Percentiles rank a stretch among this genome's conserved stretches.
Evolutionary conservation across 2,888 invertebrate species (phyloP).

Genomic region (Melitaea athalia): DNA sequence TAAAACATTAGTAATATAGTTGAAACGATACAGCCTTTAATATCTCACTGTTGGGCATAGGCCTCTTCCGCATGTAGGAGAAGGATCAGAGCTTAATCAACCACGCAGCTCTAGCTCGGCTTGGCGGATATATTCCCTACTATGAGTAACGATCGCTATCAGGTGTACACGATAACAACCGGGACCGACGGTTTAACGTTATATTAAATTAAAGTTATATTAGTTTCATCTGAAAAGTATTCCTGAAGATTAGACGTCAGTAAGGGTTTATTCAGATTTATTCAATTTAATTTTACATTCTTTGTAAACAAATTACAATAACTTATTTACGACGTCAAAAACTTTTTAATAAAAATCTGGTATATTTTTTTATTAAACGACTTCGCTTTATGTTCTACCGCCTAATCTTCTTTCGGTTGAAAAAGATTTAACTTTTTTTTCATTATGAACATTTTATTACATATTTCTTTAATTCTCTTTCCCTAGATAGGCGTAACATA

Average conservation of each 20-base stretch:
- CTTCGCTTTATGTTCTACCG: conserved; percentile 18
- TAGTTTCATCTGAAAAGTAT: conserved; percentile 1
- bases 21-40: too few relatives aligned
- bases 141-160: too few relatives aligned
- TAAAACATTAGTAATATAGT: background rate
- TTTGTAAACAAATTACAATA: conserved; percentile 12
- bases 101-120: too few relatives aligned
- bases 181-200: too few relatives aligned
- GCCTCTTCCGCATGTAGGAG: too few relatives aligned
- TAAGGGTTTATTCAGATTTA: conserved; percentile 10
- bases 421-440: conserved; percentile 21
- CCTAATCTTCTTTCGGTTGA: conserved; percentile 22
- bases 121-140: too few relatives aligned
- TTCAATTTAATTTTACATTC: conserved; percentile 12
- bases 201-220: too few relatives aligned
- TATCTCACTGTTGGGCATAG: too few relatives aligned
- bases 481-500: background rate
- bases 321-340: conserved; percentile 20
- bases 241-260: background rate
- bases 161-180: too few relatives aligned
- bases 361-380: conserved; percentile 26
- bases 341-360: conserved; percentile 27
- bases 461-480: conserved; percentile 19
- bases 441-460: conserved; percentile 28
- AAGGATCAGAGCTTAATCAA: too few relatives aligned